phyloP scores from a whole-genome alignment of 1,140 invertebrate genomes.

The Drosophila repleta region DNA sequence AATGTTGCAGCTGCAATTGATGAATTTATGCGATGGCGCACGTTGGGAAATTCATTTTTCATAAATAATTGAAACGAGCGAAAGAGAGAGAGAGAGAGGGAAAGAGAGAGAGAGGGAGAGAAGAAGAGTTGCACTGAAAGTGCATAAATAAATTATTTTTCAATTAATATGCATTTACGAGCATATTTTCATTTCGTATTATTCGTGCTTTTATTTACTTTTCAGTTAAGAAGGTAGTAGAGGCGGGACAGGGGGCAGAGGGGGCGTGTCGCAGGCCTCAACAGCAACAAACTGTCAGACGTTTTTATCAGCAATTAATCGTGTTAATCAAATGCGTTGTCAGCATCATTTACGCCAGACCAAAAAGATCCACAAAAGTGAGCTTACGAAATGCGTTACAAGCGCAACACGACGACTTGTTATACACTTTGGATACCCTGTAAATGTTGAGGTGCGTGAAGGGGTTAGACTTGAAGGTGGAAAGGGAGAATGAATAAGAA shows the following conservation, averaged over 20 bases:
- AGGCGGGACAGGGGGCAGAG: neutral
- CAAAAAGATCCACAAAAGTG: conserved; percentile 54
- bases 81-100: conserved; percentile 10
- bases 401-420: conserved; percentile 37
- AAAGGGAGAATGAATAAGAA: neutral
- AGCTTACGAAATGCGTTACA: conserved; percentile 63
- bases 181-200: conserved; percentile 12
- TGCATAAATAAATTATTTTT: conserved; percentile 19
- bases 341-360: conserved; percentile 71
- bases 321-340: conserved; percentile 82
- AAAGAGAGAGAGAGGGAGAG: conserved; percentile 9
- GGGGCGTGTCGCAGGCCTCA: neutral
- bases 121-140: neutral
- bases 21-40: conserved; percentile 73
- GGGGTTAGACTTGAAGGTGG: neutral
- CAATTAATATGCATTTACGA: conserved; percentile 52
- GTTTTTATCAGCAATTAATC: conserved; percentile 82
- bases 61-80: conserved; percentile 69
- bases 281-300: conserved; percentile 73
- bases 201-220: conserved; percentile 20
- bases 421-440: conserved; percentile 30
- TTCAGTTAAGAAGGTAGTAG: neutral
- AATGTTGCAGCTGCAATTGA: conserved; percentile 67
- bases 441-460: neutral
- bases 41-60: conserved; percentile 76